Base-by-base conservation (phyloP, 2,888 invertebrate species). In the Aspidapion aeneum region DNA sequence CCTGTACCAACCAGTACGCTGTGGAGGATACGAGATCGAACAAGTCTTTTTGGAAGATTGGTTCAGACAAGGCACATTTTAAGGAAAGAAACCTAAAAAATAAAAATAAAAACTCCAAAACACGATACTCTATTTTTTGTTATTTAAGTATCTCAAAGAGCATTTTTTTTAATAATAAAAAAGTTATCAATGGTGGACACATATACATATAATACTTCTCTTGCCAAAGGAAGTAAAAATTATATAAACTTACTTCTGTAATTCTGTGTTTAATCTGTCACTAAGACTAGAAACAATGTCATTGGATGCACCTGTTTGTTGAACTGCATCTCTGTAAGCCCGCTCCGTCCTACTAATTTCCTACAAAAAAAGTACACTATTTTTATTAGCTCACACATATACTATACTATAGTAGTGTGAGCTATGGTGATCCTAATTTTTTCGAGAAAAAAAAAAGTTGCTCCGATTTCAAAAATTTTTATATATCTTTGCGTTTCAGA, bases 1-100 rank as follows among this genome's bases (percentile, higher is more conserved):
- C 86, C 77, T 96, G 94, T 57, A 89, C 86, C 48, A 97, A 79
- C 95, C 95, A 97, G 59, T 87, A 86, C 58, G 93, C 88, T 0
- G 95, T 90, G 16, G 90, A 89, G 18, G 93, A 89, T 72, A 90
- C 88, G 71, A 97, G 90, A 64, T 90, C 86, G 68, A 91, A 84
- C 67, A 92, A 79, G 71, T 88, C 84, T 20, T 86, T 85, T 65
- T 94, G 79, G 78, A 90, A 86, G 18, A 87, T 85, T 0, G 91
- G 91, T 74, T 92, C 91, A 5, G 90, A 84, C 7, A 97, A 81
- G 12, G 90, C 90, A 66, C 93, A 88, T 71, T 88, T 87, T 60
- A 90, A 82, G 61, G 90, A 88, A 55, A 91, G 78, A 74, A 87
- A 90, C 75, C 87, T 92, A 79, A 71, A 80, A 76, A 55, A 18